Base-by-base conservation (phyloP, 1,140 invertebrate species). In the Palaemon carinicauda region DNA sequence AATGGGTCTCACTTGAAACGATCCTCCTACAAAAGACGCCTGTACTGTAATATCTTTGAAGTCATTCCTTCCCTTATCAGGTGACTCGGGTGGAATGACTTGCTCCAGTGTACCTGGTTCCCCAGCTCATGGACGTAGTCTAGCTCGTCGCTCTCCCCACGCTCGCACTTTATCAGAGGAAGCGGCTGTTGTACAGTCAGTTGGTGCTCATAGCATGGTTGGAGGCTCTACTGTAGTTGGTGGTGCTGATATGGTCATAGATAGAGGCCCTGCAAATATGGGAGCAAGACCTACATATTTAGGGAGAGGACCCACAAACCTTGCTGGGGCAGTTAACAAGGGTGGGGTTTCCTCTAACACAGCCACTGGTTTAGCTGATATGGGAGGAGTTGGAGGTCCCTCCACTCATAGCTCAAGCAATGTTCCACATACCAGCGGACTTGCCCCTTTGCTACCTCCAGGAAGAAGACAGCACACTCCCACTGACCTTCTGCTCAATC, bases 381-480 rank as follows among this genome's bases (percentile, higher is more conserved):
- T 52, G 2, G 54, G 73, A n/a, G 82, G 74, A n/a, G 29, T 24
- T 51, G 75, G 9, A 15, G 82, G 71, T 31, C 52, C n/a, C 9
- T 21, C 33, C 69, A 29, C 51, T 10, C 12, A 19, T 17, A 51
- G 74, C 15, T 17, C n/a, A 51, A 50, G 33, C 5, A 41, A 24
- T 21, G 21, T 9, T 29, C 21, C 19, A 14, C 74, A 51, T 21
- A n/a, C 21, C 10, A 41, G 71, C 4, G 53, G 71, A 21, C 56
- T 88, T 29, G 87, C 87, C 15, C 78, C 86, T 60, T 79, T 86
- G 24, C 27, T 80, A n/a, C 65, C 77, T 17, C 75, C 82, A 31
- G 60, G 87, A 29, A 60, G 84, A 54, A 82, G 84, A 78, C 83
- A 84, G 73, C 24, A 87, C 88, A 71, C 65, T 82, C 86, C 65